Evolutionary conservation across 92 coral and sea anemone genomes (phyloP).

Genomic region (Siderastrea radians): DNA sequence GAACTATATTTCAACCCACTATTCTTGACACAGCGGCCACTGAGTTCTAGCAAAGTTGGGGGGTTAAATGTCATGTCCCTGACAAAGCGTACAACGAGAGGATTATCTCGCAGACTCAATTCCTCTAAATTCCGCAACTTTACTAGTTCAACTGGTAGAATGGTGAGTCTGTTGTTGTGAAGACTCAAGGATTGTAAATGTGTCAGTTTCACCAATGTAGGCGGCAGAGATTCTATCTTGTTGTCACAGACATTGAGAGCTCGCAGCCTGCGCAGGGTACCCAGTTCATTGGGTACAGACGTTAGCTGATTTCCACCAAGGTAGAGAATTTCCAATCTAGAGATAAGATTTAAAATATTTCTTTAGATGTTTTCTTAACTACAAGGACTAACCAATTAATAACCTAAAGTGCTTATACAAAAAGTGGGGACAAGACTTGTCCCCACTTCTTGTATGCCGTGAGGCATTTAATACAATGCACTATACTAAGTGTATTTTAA

Average conservation of each 20-base stretch:
- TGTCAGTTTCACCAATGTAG: constrained; percentile 77
- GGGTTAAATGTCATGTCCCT: constrained; percentile 84
- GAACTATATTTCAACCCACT: constrained; percentile 75
- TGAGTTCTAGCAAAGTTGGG: constrained; percentile 88
- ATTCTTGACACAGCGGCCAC: constrained; percentile 87
- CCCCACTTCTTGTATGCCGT: too few relatives aligned
- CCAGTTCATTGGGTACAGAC: constrained; percentile 87
- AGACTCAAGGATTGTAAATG: constrained; percentile 89
- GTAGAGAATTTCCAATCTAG: constrained; percentile 90
- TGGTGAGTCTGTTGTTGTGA: constrained; percentile 94
- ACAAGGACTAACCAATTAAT: too few relatives aligned
- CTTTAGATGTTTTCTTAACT: neutral
- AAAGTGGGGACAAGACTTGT: too few relatives aligned
- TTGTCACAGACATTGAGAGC: constrained; percentile 91
- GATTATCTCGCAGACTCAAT: constrained; percentile 92
- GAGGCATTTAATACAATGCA: too few relatives aligned
- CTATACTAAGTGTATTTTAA: too few relatives aligned
- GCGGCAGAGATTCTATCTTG: constrained; percentile 82
- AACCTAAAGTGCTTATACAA: too few relatives aligned
- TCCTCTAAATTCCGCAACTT: constrained; percentile 91
- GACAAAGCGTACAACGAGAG: constrained; percentile 95
- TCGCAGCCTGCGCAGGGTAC: constrained; percentile 77
- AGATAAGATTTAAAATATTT: too few relatives aligned
- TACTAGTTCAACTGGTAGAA: constrained; percentile 86
- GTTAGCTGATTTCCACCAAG: constrained; percentile 95